phyloP scores from a whole-genome alignment of 1,140 invertebrate genomes.

The Aphis craccivora region DNA sequence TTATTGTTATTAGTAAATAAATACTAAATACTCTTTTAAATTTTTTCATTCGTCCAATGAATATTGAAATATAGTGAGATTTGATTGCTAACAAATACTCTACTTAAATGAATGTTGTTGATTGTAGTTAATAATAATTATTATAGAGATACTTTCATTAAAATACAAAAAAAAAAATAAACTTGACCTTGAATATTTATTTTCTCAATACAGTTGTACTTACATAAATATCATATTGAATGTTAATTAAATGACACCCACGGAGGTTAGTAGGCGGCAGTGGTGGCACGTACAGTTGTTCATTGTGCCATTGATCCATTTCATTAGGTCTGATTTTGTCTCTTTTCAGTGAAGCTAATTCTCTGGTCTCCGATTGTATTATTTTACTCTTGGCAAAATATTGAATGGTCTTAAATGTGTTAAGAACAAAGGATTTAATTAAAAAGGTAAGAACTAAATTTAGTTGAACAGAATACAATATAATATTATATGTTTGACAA shows the following conservation, averaged over 20 bases:
- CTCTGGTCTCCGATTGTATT: constrained; percentile 84
- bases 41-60: no score
- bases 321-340: constrained; percentile 85
- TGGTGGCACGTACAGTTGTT: constrained; percentile 91
- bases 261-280: constrained; percentile 94
- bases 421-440: not conserved
- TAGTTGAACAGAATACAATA: not conserved
- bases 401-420: constrained; percentile 78
- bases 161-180: not conserved
- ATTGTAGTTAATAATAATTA: not conserved
- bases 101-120: no score
- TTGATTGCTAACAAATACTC: no score
- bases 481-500: no score
- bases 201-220: constrained; percentile 66
- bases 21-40: no score
- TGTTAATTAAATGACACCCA: constrained; percentile 92
- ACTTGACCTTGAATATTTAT: not conserved
- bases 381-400: constrained; percentile 87
- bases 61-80: no score
- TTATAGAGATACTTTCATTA: not conserved
- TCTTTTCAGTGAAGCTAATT: constrained; percentile 80
- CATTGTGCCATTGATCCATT: constrained; percentile 86
- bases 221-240: constrained; percentile 94
- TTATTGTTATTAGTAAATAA: not conserved
- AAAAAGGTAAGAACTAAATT: not conserved